These are phyloP conservation scores for Trichomalopsis sarcophagae DNA, from an alignment of 1,140 invertebrate genomes.

Conservation along the genomic window DNA sequence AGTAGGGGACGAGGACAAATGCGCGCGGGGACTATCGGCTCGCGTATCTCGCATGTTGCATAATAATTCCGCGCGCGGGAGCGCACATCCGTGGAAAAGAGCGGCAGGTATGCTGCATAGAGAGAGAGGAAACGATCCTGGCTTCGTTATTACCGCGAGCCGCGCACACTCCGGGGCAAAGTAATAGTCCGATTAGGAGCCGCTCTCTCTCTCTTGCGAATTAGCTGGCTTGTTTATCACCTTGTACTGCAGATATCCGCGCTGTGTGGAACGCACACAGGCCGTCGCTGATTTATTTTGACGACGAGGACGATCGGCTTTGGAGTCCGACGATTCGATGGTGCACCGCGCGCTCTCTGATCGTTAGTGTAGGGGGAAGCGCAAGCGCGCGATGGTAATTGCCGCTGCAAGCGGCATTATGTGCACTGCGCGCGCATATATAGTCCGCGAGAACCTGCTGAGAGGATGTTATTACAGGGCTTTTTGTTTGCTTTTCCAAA, in stretches of 20 bases:
- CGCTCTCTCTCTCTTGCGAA: slow-evolving; percentile 7
- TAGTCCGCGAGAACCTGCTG: too few relatives aligned
- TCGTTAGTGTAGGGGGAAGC: neutral
- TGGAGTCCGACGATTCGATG: too few relatives aligned
- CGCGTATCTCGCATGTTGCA: slow-evolving; percentile 1
- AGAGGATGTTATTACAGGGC: neutral
- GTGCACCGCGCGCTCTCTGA: neutral
- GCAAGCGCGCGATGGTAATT: neutral
- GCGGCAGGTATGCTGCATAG: neutral
- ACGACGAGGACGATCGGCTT: neutral
- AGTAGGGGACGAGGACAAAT: slow-evolving; percentile 29
- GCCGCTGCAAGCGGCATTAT: too few relatives aligned
- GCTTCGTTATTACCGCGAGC: neutral
- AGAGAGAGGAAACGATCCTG: neutral
- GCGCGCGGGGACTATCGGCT: neutral
- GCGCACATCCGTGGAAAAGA: neutral
- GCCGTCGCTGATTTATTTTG: neutral
- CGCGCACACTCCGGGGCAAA: neutral
- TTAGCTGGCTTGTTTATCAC: slow-evolving; percentile 34
- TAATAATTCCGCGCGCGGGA: neutral
- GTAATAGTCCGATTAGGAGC: slow-evolving; percentile 21
- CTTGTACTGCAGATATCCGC: slow-evolving; percentile 8
- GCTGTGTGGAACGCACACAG: neutral
- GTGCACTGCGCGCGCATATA: too few relatives aligned
- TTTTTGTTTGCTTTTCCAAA: neutral